phyloP scores from a whole-genome alignment of 2,888 invertebrate species.

The Standfussiana lucernea region DNA sequence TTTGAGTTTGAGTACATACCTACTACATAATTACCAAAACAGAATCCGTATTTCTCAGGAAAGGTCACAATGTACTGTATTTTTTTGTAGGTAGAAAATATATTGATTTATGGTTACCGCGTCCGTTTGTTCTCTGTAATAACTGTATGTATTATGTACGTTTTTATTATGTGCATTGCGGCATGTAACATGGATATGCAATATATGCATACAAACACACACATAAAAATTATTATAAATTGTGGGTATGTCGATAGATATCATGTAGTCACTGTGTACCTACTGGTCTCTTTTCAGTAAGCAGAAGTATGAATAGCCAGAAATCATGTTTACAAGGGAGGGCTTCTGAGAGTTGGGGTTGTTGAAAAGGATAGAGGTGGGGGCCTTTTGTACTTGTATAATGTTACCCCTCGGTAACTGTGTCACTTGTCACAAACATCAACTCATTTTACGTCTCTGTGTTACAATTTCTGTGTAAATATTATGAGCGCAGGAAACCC shows the following conservation, averaged over 20 bases:
- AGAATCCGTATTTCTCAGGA: conserved; percentile 24
- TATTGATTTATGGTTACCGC: conserved; percentile 21
- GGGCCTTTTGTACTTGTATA: conserved; percentile 23
- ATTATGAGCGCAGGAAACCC: conserved; percentile 52
- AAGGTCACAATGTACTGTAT: conserved; percentile 8
- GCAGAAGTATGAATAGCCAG: conserved; percentile 32
- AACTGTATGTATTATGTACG: not conserved
- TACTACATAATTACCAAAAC: not conserved
- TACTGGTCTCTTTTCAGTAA: not conserved
- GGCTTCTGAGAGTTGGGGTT: conserved; percentile 7
- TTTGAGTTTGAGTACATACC: no score
- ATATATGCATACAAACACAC: not conserved
- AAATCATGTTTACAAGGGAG: conserved; percentile 28
- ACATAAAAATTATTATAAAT: not conserved
- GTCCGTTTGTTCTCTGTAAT: not conserved
- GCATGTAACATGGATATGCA: not conserved
- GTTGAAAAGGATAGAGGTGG: conserved; percentile 36
- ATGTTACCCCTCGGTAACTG: conserved; percentile 9
- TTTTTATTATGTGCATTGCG: not conserved
- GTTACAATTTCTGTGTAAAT: conserved; percentile 40
- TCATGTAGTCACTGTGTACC: not conserved
- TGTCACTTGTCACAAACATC: conserved; percentile 29
- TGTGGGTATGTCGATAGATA: not conserved
- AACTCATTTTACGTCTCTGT: conserved; percentile 22
- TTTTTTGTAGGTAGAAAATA: conserved; percentile 6